Percentiles rank a stretch among this genome's conserved stretches.
Evolutionary conservation across 2,797 vertebrate genomes (phyloP).

Genomic region (Vultur gryphus): DNA sequence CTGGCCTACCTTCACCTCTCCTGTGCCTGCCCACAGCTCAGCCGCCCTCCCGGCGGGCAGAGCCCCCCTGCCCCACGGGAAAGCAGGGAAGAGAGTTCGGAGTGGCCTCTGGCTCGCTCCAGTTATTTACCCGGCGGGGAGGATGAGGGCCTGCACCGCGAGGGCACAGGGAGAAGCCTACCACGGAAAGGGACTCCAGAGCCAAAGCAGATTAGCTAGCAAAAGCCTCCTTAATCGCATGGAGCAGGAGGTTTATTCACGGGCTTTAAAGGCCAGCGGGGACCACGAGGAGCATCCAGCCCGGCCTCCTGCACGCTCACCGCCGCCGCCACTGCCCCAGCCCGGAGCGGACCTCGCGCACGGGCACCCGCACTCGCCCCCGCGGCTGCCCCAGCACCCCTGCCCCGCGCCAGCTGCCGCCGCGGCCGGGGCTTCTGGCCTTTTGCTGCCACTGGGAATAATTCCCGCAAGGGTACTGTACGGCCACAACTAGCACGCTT

Average conservation of each 20-base stretch:
- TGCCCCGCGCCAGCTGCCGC: background rate
- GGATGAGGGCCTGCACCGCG: background rate
- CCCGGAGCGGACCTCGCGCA: fast-evolving
- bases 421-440: background rate
- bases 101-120: fast-evolving
- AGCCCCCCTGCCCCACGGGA: background rate
- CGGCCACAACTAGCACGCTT: background rate
- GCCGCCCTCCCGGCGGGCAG: fast-evolving
- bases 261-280: background rate
- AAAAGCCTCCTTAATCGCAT: constrained; percentile 22
- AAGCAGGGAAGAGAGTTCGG: background rate
- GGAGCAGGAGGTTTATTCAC: constrained; percentile 16
- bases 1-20: background rate
- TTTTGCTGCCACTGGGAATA: background rate
- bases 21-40: background rate
- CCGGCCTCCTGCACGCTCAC: background rate
- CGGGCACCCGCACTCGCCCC: background rate
- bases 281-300: background rate
- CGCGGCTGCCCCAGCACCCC: background rate
- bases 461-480: background rate
- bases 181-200: background rate
- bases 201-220: constrained; percentile 8
- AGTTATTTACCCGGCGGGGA: fast-evolving
- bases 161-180: background rate
- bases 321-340: fast-evolving